Percentiles rank a stretch among this genome's conserved stretches.
Conservation (phyloP, 2,888 invertebrate species). For the Epinotia nisella region DNA sequence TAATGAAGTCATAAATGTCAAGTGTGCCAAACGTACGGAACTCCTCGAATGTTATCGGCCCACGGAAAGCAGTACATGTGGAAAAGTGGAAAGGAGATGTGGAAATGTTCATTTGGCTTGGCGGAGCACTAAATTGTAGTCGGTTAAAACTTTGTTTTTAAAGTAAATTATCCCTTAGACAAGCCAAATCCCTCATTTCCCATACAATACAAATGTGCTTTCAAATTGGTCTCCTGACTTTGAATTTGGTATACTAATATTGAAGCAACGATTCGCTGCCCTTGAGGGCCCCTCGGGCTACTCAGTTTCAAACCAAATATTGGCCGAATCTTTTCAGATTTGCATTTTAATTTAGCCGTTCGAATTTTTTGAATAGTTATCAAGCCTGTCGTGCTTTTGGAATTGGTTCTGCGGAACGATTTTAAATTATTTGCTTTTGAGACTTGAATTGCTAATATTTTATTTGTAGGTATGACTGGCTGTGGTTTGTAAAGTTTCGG, state of each 20-base stretch:
- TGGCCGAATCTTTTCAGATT: conserved; percentile 40
- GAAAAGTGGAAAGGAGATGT: too few relatives aligned
- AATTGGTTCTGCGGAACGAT: conserved; percentile 27
- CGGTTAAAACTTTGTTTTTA: too few relatives aligned
- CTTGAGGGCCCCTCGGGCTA: conserved; percentile 15
- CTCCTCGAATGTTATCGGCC: too few relatives aligned
- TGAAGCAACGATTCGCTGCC: conserved; percentile 1
- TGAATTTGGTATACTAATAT: conserved; percentile 14
- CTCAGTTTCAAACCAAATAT: conserved; percentile 39
- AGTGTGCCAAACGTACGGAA: too few relatives aligned
- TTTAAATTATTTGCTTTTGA: conserved; percentile 4
- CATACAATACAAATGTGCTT: neutral
- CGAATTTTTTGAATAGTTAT: conserved; percentile 40
- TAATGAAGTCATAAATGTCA: too few relatives aligned
- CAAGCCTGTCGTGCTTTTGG: conserved; percentile 10
- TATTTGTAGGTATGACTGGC: neutral
- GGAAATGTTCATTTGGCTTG: too few relatives aligned
- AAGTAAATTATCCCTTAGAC: too few relatives aligned
- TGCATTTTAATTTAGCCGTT: conserved; percentile 40
- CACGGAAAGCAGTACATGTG: too few relatives aligned
- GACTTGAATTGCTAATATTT: conserved; percentile 12
- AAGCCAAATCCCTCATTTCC: too few relatives aligned
- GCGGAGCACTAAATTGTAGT: too few relatives aligned
- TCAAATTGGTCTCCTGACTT: neutral
- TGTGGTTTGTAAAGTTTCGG: neutral